Percentiles rank a stretch among this genome's conserved stretches.
These are phyloP conservation scores for Digitonthophagus gazella DNA, from an alignment of 2,888 invertebrate species.

Conservation along the genomic window DNA sequence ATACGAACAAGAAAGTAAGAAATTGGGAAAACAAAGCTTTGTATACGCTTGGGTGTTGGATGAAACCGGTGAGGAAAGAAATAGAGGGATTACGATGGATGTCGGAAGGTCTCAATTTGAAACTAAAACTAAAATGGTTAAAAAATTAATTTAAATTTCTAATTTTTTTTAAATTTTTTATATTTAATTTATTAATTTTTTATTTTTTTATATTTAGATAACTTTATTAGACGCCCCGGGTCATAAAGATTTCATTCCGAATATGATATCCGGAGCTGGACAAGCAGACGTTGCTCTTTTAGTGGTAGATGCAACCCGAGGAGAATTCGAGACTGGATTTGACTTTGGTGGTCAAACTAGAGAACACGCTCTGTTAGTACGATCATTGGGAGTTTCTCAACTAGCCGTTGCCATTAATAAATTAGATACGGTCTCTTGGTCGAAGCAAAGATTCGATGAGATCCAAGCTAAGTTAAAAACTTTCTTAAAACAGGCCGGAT, in stretches of 20 bases:
- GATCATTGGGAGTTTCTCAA: conserved; percentile 87
- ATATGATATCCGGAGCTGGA: conserved; percentile 98
- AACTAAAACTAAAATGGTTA: conserved; percentile 68
- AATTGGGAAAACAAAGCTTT: conserved; percentile 96
- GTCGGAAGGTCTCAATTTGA: conserved; percentile 92
- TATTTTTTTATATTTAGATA: conserved; percentile 48
- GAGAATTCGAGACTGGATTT: conserved; percentile 99
- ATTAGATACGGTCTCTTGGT: conserved; percentile 94
- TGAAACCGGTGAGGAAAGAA: conserved; percentile 96
- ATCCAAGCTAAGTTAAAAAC: conserved; percentile 77
- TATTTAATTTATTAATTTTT: not conserved
- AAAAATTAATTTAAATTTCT: no score
- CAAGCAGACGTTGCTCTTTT: conserved; percentile 97
- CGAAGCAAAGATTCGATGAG: conserved; percentile 84
- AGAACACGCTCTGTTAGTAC: conserved; percentile 93
- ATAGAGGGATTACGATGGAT: conserved; percentile 98
- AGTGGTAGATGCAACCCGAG: conserved; percentile 93
- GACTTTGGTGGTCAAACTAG: conserved; percentile 97
- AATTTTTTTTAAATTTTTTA: not conserved
- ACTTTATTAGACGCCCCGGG: conserved; percentile 96
- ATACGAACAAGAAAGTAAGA: conserved; percentile 95
- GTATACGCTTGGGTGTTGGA: conserved; percentile 99
- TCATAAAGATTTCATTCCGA: conserved; percentile 98
- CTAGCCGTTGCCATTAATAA: conserved; percentile 96
- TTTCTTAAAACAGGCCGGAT: conserved; percentile 90